Percentiles rank a stretch among this genome's conserved stretches.
These are phyloP conservation scores for Biston stratarius DNA, from an alignment of 2,888 invertebrate species.

Conservation along the genomic window DNA sequence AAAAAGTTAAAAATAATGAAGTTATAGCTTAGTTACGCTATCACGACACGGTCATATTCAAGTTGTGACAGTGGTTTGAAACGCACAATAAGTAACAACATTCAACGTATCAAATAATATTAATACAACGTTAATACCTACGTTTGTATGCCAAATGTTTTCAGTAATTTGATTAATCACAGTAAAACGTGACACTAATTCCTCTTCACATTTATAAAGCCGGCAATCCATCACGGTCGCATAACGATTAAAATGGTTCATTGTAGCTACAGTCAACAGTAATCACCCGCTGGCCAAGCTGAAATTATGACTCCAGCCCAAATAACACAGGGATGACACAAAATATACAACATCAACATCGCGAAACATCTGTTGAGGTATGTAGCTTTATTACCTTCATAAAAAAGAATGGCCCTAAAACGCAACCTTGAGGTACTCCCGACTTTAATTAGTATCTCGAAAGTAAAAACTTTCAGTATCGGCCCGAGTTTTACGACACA, in stretches of 20 bases:
- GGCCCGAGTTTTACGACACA: constrained; percentile 25
- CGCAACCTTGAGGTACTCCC: constrained; percentile 37
- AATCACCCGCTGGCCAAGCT: constrained; percentile 45
- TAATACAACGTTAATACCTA: constrained; percentile 24
- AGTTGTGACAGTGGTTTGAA: too few species aligned
- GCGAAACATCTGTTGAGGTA: constrained; percentile 37
- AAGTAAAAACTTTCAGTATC: constrained; percentile 33
- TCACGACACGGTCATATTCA: too few species aligned
- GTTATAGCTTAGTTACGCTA: too few species aligned
- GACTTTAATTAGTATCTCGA: constrained; percentile 36
- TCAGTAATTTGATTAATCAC: constrained; percentile 53
- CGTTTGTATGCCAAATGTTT: constrained; percentile 36
- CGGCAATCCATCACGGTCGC: constrained; percentile 51
- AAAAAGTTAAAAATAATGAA: too few species aligned
- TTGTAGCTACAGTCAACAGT: constrained; percentile 45
- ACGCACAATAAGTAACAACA: not conserved
- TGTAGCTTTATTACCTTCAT: constrained; percentile 41
- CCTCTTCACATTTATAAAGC: constrained; percentile 47
- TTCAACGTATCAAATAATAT: constrained; percentile 11
- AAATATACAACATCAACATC: constrained; percentile 35
- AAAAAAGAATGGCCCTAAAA: constrained; percentile 43
- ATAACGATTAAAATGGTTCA: constrained; percentile 59
- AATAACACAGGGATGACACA: constrained; percentile 40
- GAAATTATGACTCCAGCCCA: constrained; percentile 40
- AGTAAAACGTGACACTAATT: constrained; percentile 53